Base-by-base conservation (phyloP, 2,797 vertebrate species). In the Accipiter minullus region DNA sequence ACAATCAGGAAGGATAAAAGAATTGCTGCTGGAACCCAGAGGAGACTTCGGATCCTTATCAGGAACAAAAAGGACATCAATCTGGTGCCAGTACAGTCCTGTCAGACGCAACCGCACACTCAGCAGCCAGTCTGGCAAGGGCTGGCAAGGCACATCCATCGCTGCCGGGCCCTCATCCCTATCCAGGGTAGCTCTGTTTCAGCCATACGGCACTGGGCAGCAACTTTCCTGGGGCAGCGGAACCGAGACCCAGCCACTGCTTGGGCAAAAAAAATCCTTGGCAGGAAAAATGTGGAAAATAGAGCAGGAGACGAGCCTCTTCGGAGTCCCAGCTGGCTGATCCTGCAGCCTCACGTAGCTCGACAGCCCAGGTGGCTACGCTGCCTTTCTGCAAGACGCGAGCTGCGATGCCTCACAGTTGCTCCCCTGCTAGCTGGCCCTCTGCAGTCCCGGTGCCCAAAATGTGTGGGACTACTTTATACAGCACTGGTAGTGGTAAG, bases 51-150 rank as follows among this genome's bases (percentile, higher is more conserved):
- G 92, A 97, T 97, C 92, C 92, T 96, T 97, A 97, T 97, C 97
- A 89, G 94, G 95, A 97, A 95, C 96, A 97, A 97, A 95, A 95
- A 94, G 96, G 92, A 96, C 92, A 97, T 97, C 97, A 95, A 89
- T 97, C 94, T 90, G 53, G 53, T 97, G 93, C 93, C 91, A 96
- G 81, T 63, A 60, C 47, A 50, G 40, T 74, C 76, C 88, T 69
- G 87, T 90, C 93, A 95, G 81, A 69, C 0, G 4, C 88, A 88
- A 74, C 86, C 20, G 1, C 76, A 55, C 53, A 34, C 85, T 93
- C 93, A 75, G 81, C 93, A 96, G 86, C 69, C 72, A 52, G 59
- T 40, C 50, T 11, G 2, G 67, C 17, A 23, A 84, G 84, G 84
- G 71, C 31, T 71, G 85, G 73, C 53, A 45, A 36, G 59, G 60